Evolutionary conservation across 2,797 vertebrate genomes (phyloP).

Genomic region (Neoniphon sammara): DNA sequence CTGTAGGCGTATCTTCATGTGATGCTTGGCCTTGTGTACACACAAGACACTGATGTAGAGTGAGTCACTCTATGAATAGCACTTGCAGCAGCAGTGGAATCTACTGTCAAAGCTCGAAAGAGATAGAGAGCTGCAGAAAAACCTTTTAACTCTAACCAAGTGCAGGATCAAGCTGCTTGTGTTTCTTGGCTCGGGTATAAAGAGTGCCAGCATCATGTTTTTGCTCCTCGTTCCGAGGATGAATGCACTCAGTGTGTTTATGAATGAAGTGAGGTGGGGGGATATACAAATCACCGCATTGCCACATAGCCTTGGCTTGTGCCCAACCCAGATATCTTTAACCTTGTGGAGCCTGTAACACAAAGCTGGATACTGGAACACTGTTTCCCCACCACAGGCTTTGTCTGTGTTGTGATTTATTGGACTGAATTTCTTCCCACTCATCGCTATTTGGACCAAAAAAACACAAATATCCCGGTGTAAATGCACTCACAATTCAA

Average conservation of each 20-base stretch:
- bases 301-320: constrained; percentile 7
- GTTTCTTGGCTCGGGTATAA: constrained; percentile 19
- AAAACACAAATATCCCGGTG: too few species aligned
- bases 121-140: constrained; percentile 24
- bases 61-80: constrained; percentile 11
- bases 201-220: constrained; percentile 17
- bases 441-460: too few species aligned
- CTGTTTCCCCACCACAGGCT: too few species aligned
- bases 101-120: not conserved
- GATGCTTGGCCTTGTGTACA: not conserved
- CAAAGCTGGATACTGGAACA: not conserved
- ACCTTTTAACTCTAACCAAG: not conserved
- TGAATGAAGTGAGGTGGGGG: constrained; percentile 12
- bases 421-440: too few species aligned
- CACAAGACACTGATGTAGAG: not conserved
- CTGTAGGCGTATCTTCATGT: constrained; percentile 10
- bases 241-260: constrained; percentile 24
- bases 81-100: too few species aligned
- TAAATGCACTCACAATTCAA: too few species aligned
- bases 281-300: constrained; percentile 33
- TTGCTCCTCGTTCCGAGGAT: constrained; percentile 17
- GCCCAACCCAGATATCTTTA: constrained; percentile 5
- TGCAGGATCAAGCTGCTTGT: constrained; percentile 35
- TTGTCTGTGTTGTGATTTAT: too few species aligned
- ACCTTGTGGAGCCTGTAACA: constrained; percentile 5